Conservation (phyloP, 2,888 invertebrate genomes). For the Drosophila fulvimacula region DNA sequence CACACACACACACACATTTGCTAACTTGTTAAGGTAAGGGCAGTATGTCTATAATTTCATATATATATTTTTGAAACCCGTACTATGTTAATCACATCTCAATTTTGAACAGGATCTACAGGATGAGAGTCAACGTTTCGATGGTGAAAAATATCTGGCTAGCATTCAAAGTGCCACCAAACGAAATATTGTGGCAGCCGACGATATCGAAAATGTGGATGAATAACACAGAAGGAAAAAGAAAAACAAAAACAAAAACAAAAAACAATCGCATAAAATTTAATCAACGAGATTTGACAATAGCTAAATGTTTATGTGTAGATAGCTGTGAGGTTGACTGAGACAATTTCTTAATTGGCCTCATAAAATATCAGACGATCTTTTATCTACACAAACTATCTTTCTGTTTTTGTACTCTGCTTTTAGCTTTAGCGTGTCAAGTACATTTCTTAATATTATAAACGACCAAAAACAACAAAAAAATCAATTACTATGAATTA, state of each 20-base stretch:
- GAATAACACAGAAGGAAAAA: slow-evolving; percentile 60
- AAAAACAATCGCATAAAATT: slow-evolving; percentile 26
- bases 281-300: slow-evolving; percentile 44
- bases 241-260: slow-evolving; percentile 16
- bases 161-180: slow-evolving; percentile 83
- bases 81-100: slow-evolving; percentile 5
- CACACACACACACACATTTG: slow-evolving; percentile 18
- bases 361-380: slow-evolving; percentile 7
- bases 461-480: slow-evolving; percentile 65
- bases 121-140: slow-evolving; percentile 84
- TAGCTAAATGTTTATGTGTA: slow-evolving; percentile 46
- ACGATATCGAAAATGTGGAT: slow-evolving; percentile 78
- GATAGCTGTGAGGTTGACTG: slow-evolving; percentile 21
- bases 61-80: neutral
- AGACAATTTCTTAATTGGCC: slow-evolving; percentile 2
- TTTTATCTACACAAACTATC: slow-evolving; percentile 31
- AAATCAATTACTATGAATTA: slow-evolving; percentile 38
- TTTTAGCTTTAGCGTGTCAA: slow-evolving; percentile 49
- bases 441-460: slow-evolving; percentile 46
- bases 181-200: slow-evolving; percentile 82
- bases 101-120: slow-evolving; percentile 79
- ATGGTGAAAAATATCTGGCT: slow-evolving; percentile 84
- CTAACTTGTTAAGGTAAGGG: slow-evolving; percentile 49
- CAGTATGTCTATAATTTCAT: neutral
- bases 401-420: slow-evolving; percentile 58